Percentiles rank a stretch among this genome's conserved stretches.
Evolutionary conservation across 2,113 vertebrate species (phyloP).

Genomic region (Pao palembangensis): DNA sequence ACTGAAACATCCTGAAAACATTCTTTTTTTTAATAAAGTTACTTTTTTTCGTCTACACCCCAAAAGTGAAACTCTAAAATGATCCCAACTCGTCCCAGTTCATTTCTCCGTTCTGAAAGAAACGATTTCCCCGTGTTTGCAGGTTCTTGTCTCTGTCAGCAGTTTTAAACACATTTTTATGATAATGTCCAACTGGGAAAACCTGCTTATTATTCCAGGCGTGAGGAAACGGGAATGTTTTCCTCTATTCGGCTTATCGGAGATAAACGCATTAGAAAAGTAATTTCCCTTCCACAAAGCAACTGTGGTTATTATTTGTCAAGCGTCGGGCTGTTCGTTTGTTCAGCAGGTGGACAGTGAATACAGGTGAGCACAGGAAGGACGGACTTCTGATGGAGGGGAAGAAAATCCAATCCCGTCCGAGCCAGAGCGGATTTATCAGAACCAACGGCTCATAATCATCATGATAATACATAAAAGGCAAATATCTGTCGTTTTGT

Average conservation of each 20-base stretch:
- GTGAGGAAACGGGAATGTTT: slow-evolving; percentile 9
- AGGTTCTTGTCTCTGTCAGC: not conserved
- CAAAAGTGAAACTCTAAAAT: too few relatives aligned
- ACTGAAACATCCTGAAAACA: too few relatives aligned
- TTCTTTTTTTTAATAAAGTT: too few relatives aligned
- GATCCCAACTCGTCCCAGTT: too few relatives aligned
- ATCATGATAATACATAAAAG: too few relatives aligned
- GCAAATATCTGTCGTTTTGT: too few relatives aligned
- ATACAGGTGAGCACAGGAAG: not conserved
- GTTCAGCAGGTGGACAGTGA: not conserved
- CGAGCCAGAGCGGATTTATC: not conserved
- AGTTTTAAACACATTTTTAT: not conserved
- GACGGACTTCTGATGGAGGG: too few relatives aligned
- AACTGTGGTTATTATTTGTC: not conserved
- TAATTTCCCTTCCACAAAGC: slow-evolving; percentile 15
- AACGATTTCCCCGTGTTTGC: not conserved
- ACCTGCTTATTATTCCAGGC: not conserved
- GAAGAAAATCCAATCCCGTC: not conserved
- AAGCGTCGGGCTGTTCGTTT: not conserved
- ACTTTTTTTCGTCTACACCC: too few relatives aligned
- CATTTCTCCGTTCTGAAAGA: not conserved
- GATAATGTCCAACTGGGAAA: not conserved
- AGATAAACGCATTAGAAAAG: slow-evolving; percentile 30
- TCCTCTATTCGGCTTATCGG: slow-evolving; percentile 15
- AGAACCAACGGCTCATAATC: too few relatives aligned